A percentile compares a stretch with the other conserved stretches of the same genome.
Conservation (phyloP, 2,888 invertebrate genomes). For the Volucella inflata region DNA sequence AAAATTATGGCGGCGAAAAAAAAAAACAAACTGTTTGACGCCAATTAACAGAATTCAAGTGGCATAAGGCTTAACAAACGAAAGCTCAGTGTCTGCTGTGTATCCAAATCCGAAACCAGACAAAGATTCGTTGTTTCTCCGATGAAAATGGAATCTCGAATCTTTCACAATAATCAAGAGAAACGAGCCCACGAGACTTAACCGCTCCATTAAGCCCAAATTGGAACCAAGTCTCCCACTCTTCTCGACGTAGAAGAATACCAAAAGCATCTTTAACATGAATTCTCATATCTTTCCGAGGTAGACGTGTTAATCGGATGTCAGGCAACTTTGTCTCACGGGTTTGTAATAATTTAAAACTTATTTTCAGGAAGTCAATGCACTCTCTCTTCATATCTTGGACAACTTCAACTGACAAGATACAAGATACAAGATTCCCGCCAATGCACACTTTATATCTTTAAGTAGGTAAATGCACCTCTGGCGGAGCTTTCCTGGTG, state of each 20-base stretch:
- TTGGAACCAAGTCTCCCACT: not conserved
- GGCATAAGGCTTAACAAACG: constrained; percentile 24
- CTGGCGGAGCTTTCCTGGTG: constrained; percentile 53
- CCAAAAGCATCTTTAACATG: constrained; percentile 7
- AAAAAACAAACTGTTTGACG: constrained; percentile 45
- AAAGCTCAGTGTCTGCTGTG: not conserved
- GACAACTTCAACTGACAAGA: not conserved
- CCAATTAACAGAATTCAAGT: constrained; percentile 55
- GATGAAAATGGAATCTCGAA: constrained; percentile 30
- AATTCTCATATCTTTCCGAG: constrained; percentile 33
- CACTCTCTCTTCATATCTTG: constrained; percentile 3
- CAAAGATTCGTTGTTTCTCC: constrained; percentile 41
- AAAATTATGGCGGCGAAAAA: constrained; percentile 45
- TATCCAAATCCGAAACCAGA: constrained; percentile 4
- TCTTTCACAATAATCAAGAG: constrained; percentile 13
- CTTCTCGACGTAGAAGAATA: not conserved
- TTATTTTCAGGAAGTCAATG: constrained; percentile 53
- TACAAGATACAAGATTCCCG: constrained; percentile 13
- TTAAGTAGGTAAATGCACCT: constrained; percentile 22
- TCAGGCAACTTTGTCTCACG: constrained; percentile 36
- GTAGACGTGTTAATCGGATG: constrained; percentile 53
- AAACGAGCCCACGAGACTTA: constrained; percentile 46
- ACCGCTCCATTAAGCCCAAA: constrained; percentile 37
- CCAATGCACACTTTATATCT: constrained; percentile 4
- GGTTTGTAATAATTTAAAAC: constrained; percentile 26